Evolutionary conservation across 2,888 invertebrate genomes (phyloP).

Genomic region (Pristionchus mayeri): DNA sequence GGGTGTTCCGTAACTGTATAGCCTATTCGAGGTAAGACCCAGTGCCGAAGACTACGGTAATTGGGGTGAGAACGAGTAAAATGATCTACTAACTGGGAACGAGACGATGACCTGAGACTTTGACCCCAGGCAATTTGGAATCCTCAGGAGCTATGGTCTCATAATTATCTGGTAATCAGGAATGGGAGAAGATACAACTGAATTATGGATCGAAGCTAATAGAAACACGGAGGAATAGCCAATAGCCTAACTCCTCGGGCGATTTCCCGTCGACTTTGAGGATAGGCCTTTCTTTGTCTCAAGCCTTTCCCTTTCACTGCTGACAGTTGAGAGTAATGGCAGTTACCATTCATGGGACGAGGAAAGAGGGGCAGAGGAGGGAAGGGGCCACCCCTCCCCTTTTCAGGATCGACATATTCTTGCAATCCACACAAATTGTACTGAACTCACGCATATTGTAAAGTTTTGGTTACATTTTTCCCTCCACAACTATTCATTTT

Average conservation of each 20-base stretch:
- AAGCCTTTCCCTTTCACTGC: slow-evolving; percentile 3
- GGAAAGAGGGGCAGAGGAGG: neutral
- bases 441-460: too few species aligned
- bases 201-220: too few species aligned
- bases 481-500: too few species aligned
- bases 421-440: too few species aligned
- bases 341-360: neutral
- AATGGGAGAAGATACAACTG: neutral
- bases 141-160: neutral
- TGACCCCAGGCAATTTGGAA: neutral
- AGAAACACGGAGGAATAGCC: too few species aligned
- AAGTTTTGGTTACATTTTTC: too few species aligned
- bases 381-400: neutral
- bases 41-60: neutral
- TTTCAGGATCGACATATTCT: neutral
- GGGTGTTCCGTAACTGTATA: slow-evolving; percentile 40
- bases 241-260: too few species aligned
- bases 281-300: slow-evolving; percentile 1
- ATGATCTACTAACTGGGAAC: neutral
- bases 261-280: too few species aligned
- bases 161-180: neutral
- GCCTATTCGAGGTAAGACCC: neutral
- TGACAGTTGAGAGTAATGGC: slow-evolving; percentile 40
- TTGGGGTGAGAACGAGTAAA: slow-evolving; percentile 3
- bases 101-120: neutral